Base-by-base conservation (phyloP, 2,888 invertebrate genomes). In the Euphydryas editha region DNA sequence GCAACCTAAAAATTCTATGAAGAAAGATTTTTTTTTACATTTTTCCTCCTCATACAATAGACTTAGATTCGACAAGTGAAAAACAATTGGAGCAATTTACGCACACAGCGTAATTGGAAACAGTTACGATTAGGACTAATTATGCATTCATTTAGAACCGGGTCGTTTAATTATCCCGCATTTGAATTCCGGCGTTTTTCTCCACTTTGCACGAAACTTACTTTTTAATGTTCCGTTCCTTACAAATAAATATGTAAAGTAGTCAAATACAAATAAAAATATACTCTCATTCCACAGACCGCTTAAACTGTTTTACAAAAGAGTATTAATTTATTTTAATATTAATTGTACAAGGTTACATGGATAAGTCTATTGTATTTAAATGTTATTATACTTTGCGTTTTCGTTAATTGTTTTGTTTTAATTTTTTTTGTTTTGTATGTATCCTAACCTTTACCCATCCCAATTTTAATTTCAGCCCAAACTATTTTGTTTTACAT, bases 91-190 rank as follows among this genome's bases (percentile, higher is more conserved):
- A 59, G 67, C 68, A 73, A 73, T 74, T 75, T 71, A 75, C 70
- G 73, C 69, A 69, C 70, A 64, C 54, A 59, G 54, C 61, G 68
- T 72, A 73, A 75, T 76, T 75, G 73, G 68, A 71, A 75, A 74
- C 75, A 67, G 69, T 69, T 71, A 69, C 69, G 71, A 71, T 74
- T 74, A 75, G 62, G 62, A 68, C 72, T 76, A 74, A 77, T 74
- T 75, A 76, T 74, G 77, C 74, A 76, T 75, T 76, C 76, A 75
- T 71, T 75, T 73, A 73, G 72, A 75, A 68, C 64, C 73, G 73
- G 73, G 68, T 72, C 71, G 73, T 75, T 73, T 76, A 72, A 75
- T 69, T 63, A 66, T 68, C 49, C 58, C 37, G 65, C 44, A 69
- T 66, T 69, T 63, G 59, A 65, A 58, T 44, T 17, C 20, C 56